Conservation (phyloP, 2,888 invertebrate genomes). For the Cabera pusaria region DNA sequence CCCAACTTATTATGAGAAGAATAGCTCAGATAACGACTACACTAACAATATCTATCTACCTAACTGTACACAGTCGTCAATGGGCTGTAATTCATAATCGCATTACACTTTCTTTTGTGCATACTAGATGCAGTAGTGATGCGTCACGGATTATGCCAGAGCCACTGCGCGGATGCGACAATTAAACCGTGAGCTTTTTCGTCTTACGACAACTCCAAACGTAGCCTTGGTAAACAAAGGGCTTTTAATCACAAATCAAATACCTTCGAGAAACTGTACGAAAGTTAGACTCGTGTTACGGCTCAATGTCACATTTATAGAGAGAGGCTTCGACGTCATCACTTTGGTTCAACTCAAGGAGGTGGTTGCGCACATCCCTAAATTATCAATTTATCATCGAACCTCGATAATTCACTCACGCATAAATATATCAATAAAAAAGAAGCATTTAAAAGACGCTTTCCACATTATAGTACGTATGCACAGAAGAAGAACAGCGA, state of each 20-base stretch:
- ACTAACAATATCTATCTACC: constrained; percentile 1
- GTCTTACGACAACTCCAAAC: constrained; percentile 1
- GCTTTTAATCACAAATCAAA: not conserved
- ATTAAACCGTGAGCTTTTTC: too few relatives aligned
- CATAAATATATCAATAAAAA: too few relatives aligned
- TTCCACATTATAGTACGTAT: too few relatives aligned
- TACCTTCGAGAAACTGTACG: too few relatives aligned
- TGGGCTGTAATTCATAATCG: constrained; percentile 57
- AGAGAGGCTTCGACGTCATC: constrained; percentile 22
- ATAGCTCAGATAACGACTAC: not conserved
- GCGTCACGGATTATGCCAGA: constrained; percentile 42
- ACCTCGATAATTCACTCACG: too few relatives aligned
- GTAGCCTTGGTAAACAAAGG: constrained; percentile 2
- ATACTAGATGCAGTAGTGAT: constrained; percentile 43
- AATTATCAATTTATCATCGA: too few relatives aligned
- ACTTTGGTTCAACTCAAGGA: constrained; percentile 7
- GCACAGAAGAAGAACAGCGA: constrained; percentile 45
- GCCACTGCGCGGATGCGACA: constrained; percentile 43
- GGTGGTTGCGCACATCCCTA: constrained; percentile 3
- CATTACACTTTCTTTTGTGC: constrained; percentile 41
- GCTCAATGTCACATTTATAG: constrained; percentile 27
- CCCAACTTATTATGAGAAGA: too few relatives aligned
- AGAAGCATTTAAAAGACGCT: too few relatives aligned
- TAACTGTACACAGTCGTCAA: constrained; percentile 38
- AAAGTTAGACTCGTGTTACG: constrained; percentile 1